Conservation (phyloP, 1,140 invertebrate species). For the Potamilus streckersoni region DNA sequence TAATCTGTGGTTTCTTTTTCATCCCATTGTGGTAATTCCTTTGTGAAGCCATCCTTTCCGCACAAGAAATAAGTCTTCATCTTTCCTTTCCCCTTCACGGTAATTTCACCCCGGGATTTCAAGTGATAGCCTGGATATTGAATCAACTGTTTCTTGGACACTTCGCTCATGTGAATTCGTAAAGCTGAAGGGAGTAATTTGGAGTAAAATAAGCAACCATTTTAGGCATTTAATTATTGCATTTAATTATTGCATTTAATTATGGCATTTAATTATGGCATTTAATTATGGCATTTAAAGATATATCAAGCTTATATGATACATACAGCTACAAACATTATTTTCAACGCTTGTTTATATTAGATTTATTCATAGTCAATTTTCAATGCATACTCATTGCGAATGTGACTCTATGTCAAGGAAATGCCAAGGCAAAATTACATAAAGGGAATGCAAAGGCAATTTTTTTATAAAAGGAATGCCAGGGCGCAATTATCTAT, state of each 20-base stretch:
- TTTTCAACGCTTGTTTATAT: neutral
- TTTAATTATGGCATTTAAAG: neutral
- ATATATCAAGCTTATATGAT: neutral
- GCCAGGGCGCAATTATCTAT: too few species aligned
- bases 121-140: conserved; percentile 50
- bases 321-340: neutral
- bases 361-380: too few species aligned
- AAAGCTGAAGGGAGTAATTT: conserved; percentile 41
- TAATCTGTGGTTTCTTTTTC: conserved; percentile 6
- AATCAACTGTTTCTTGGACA: conserved; percentile 42
- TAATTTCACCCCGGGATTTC: conserved; percentile 53
- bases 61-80: conserved; percentile 91
- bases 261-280: neutral
- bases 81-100: conserved; percentile 80
- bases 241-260: too few species aligned
- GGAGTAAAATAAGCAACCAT: neutral
- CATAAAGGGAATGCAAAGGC: too few species aligned
- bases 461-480: too few species aligned
- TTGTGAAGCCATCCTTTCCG: conserved; percentile 68
- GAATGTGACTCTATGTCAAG: too few species aligned
- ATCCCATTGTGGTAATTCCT: conserved; percentile 38
- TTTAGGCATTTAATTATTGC: neutral
- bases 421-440: too few species aligned
- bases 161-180: conserved; percentile 54
- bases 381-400: too few species aligned